phyloP scores from a whole-genome alignment of 2,113 vertebrate species.

The Microtus pennsylvanicus region DNA sequence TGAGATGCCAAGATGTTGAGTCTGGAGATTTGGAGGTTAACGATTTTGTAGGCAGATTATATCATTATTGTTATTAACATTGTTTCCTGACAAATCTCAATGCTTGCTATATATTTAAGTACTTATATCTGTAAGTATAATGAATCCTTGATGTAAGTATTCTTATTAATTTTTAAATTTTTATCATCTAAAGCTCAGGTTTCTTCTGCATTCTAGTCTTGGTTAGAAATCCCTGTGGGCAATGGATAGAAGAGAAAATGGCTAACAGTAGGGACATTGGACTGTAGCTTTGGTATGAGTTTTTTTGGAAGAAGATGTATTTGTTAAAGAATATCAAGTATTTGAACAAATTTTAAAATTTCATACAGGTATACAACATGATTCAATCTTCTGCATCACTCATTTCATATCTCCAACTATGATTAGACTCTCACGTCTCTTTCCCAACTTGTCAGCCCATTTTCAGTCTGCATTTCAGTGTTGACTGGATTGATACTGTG shows the following conservation, averaged over 20 bases:
- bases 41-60: background rate
- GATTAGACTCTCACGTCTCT: too few species aligned
- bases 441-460: background rate
- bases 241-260: background rate
- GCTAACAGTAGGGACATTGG: fast-evolving
- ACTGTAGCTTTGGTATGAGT: background rate
- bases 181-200: background rate
- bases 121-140: background rate
- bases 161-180: background rate
- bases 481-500: background rate
- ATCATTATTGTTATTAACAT: background rate
- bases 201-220: background rate
- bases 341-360: background rate
- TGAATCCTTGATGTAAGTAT: background rate
- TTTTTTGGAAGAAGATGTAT: background rate
- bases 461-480: background rate
- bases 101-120: background rate
- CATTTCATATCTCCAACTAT: background rate
- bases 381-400: background rate
- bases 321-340: background rate
- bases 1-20: background rate
- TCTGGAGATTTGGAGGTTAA: background rate
- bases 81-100: background rate
- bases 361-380: background rate
- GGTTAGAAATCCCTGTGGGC: background rate